These are phyloP conservation scores for Xanthia togata DNA, from an alignment of 2,888 invertebrate species.

Conservation along the genomic window DNA sequence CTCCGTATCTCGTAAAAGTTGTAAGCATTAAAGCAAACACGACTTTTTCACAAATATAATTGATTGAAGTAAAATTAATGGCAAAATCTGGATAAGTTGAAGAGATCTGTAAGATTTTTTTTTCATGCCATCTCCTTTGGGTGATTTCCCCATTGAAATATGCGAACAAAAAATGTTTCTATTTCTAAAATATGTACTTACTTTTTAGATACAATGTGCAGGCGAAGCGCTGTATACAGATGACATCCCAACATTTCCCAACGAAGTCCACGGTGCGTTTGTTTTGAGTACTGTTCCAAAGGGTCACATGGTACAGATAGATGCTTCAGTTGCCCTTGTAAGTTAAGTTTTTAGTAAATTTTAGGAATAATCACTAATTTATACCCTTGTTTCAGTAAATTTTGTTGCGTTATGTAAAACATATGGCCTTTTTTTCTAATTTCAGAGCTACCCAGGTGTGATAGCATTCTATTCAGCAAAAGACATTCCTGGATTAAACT, in stretches of 20 bases:
- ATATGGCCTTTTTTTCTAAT: background rate
- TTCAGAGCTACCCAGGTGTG: conserved; percentile 91
- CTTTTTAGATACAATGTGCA: conserved; percentile 88
- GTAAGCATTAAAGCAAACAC: background rate
- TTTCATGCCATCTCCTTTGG: background rate
- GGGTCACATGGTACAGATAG: conserved; percentile 90
- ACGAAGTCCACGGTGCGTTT: conserved; percentile 92
- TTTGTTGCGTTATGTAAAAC: background rate
- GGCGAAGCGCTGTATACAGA: conserved; percentile 93
- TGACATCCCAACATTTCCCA: conserved; percentile 89
- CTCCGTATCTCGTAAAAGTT: background rate
- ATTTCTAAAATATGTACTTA: too few relatives aligned
- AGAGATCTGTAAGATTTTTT: background rate
- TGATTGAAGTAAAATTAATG: background rate
- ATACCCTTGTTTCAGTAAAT: too few relatives aligned
- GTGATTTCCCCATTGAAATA: background rate
- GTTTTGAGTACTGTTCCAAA: conserved; percentile 90
- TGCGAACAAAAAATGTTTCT: background rate
- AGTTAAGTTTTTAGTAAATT: conserved; percentile 46
- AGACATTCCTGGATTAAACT: conserved; percentile 93
- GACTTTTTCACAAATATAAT: background rate
- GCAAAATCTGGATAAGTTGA: background rate
- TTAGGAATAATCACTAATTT: background rate
- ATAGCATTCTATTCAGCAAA: conserved; percentile 91
- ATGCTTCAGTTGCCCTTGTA: conserved; percentile 91